Base-by-base conservation (phyloP, 2,888 invertebrate species). In the Heliconius cydno region DNA sequence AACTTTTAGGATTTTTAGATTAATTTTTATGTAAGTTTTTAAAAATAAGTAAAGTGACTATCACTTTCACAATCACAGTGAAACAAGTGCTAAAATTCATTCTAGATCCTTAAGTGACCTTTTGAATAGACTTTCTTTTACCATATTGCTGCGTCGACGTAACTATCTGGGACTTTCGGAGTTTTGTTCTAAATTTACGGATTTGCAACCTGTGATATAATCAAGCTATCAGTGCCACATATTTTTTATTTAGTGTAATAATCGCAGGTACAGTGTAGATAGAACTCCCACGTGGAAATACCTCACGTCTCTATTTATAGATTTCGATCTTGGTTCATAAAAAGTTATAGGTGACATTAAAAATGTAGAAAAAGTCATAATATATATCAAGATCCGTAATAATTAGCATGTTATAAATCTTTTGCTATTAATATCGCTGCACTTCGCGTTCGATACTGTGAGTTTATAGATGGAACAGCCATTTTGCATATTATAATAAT, bases 211-310 rank as follows among this genome's bases (percentile, higher is more conserved):
- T 92, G 92, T 93, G 92, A 92, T 92, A 93, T 91, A 90, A 88
- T 90, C 88, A 89, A 89, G 87, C 85, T 87, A 88, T 87, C 88
- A 89, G 92, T 91, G 92, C 92, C 89, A 90, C 90, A 89, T 88
- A 86, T 84, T 86, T 84, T 86, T 84, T 85, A 87, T 85, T 82
- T 88, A 91, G 88, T 89, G 88, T 87, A 89, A 88, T 90, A 88
- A 87, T 90, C 73, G 72, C 91, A 93, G 93, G 92, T 94, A 92
- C 88, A 85, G 89, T 91, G 88, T 85, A 86, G 83, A 88, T 88
- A 92, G 88, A 92, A 93, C 94, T 94, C 94, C 94, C 94, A 94
- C 94, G 94, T 94, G 94, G 94, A 93, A 93, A 94, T 94, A 93
- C 90, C 92, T 93, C 92, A 90, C 92, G 90, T 88, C 92, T 92